A percentile compares a stretch with the other conserved stretches of the same genome.
Evolutionary conservation across 2,888 invertebrate species (phyloP).

Genomic region (Brachylomia viminalis): DNA sequence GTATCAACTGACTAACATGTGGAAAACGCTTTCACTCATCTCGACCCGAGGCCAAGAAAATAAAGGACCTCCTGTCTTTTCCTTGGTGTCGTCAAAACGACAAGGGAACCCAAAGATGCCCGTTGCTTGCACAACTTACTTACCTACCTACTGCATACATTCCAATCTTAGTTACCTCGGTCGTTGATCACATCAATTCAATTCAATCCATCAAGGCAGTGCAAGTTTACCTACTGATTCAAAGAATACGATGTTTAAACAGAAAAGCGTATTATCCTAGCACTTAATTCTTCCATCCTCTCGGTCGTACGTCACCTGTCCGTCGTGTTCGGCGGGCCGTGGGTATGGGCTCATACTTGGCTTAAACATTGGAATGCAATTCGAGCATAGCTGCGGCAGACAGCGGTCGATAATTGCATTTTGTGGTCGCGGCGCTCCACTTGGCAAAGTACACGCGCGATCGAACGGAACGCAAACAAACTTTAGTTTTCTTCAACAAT

Average conservation of each 20-base stretch:
- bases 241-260: neutral
- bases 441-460: constrained; percentile 82
- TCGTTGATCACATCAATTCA: neutral
- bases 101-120: neutral
- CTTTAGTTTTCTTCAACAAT: constrained; percentile 85
- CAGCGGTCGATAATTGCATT: constrained; percentile 89
- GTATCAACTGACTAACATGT: neutral
- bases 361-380: constrained; percentile 85
- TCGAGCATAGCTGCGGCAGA: constrained; percentile 85
- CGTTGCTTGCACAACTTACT: neutral
- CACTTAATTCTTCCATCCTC: constrained; percentile 13
- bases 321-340: constrained; percentile 58
- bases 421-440: constrained; percentile 87
- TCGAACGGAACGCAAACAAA: constrained; percentile 87
- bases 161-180: neutral
- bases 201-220: neutral
- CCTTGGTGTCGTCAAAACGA: neutral
- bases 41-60: neutral
- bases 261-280: constrained; percentile 14
- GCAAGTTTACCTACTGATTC: neutral
- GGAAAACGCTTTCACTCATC: neutral
- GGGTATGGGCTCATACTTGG: constrained; percentile 75
- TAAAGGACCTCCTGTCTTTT: neutral
- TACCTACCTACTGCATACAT: neutral
- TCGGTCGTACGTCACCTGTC: constrained; percentile 56